Evolutionary conservation across 2,797 vertebrate genomes (phyloP).

Genomic region (Vultur gryphus): DNA sequence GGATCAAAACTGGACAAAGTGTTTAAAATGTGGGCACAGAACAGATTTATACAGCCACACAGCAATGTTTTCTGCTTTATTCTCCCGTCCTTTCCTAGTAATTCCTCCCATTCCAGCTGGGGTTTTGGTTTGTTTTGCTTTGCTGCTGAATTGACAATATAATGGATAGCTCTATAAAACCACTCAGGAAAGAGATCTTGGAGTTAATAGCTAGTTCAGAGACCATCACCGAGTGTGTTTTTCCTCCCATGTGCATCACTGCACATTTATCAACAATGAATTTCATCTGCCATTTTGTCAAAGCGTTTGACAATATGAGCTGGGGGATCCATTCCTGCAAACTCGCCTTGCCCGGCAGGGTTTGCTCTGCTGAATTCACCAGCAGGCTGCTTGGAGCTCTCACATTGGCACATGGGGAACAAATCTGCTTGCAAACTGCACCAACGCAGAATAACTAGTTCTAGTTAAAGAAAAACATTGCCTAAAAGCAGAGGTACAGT

Average conservation of each 20-base stretch:
- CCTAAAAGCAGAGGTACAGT: neutral
- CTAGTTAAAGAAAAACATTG: rapidly evolving
- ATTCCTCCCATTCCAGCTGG: neutral
- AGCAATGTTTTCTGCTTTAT: neutral
- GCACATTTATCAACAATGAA: slow-evolving; percentile 33
- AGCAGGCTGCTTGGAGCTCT: neutral
- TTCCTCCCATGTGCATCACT: slow-evolving; percentile 32
- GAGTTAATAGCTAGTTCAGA: slow-evolving; percentile 47
- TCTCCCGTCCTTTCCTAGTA: neutral
- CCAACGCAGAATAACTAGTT: neutral
- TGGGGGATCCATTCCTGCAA: neutral
- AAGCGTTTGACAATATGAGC: neutral
- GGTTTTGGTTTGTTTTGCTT: neutral
- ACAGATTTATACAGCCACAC: neutral
- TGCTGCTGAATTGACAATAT: slow-evolving; percentile 26
- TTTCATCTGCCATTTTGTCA: slow-evolving; percentile 23
- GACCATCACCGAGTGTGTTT: neutral
- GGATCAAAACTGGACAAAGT: neutral
- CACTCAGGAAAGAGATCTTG: slow-evolving; percentile 38
- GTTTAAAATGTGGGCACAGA: neutral
- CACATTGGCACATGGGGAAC: neutral
- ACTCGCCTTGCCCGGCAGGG: neutral
- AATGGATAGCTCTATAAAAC: slow-evolving; percentile 47
- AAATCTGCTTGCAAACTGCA: neutral
- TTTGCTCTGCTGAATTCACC: neutral